Conservation (phyloP, 2,113 vertebrate genomes). For the Burhinus oedicnemus region DNA sequence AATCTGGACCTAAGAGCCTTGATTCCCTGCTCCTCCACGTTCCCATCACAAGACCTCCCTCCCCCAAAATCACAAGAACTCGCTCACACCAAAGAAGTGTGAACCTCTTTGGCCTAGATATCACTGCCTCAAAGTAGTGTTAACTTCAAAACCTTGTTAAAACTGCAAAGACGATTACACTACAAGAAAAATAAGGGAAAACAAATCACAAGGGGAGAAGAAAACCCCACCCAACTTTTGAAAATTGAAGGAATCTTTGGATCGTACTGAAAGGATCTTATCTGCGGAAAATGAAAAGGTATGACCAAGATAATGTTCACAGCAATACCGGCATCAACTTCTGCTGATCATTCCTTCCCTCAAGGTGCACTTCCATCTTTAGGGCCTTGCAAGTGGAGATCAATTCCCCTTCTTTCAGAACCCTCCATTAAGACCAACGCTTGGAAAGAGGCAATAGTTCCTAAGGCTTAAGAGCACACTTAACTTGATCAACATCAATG, state of each 20-base stretch:
- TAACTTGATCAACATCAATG: background rate
- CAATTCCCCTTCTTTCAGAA: background rate
- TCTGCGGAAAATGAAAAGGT: background rate
- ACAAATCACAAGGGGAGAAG: background rate
- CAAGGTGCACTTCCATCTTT: background rate
- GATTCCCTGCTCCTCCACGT: background rate
- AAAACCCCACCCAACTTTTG: background rate
- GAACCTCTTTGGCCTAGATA: constrained; percentile 54
- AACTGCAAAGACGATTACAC: background rate
- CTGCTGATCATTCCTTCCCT: background rate
- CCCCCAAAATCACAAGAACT: constrained; percentile 41
- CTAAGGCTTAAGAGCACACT: background rate
- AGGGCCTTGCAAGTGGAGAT: background rate
- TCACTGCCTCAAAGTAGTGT: constrained; percentile 13
- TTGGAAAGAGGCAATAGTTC: background rate
- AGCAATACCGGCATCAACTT: background rate
- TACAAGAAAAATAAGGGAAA: constrained; percentile 32
- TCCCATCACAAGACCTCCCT: constrained; percentile 16
- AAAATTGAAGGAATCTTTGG: background rate
- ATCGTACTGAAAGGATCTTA: background rate
- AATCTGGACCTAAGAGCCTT: background rate
- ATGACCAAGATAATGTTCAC: background rate
- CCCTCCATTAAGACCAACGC: background rate
- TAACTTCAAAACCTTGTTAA: constrained; percentile 48
- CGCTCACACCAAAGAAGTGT: background rate